Evolutionary conservation across 2,113 vertebrate species (phyloP), one percentile per base, ranked within the genome.

Genomic region (Laterallus jamaicensis): DNA sequence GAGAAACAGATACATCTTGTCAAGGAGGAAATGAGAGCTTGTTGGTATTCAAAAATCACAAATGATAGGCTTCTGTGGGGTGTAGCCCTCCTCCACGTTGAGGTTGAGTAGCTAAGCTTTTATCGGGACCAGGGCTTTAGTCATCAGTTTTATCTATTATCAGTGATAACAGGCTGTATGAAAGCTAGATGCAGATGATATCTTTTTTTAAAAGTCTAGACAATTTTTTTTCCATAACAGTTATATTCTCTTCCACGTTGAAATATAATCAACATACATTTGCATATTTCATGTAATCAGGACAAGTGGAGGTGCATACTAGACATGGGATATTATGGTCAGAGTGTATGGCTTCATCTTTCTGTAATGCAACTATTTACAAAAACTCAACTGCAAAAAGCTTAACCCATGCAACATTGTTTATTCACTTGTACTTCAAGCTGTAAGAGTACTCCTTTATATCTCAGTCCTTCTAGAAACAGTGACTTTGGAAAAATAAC

Each of bases 231-330:
- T 13, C 16, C 37, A 6, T 88, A 95, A 91, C 44, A 84, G 77
- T 78, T 77, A 73, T 68, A 83, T 95, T 97, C 62, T 92, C 52
- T 95, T 88, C 90, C 85, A 85, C 64, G 49, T 20, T 75, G 82
- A 93, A 94, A 86, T 29, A 82, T 91, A 97, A 98, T 98, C 95
- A 97, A 84, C 97, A 92, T 96, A 95, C 62, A 97, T 97, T 97
- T 98, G 91, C 97, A 96, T 98, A 96, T 92, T 96, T 97, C 92
- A 93, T 94, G 85, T 80, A 97, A 98, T 98, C 97, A 97, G 67
- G 39, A 77, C 89, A 95, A 95, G 54, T 67, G 68, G 75, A 95
- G 50, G 67, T 59, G n/a, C 60, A 50, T 52, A 55, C 42, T 85
- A 50, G 75, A 93, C 95, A 55, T 4, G 5, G 21, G 71, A 26